Conservation (phyloP, 2,797 vertebrate genomes). For the Luscinia luscinia region DNA sequence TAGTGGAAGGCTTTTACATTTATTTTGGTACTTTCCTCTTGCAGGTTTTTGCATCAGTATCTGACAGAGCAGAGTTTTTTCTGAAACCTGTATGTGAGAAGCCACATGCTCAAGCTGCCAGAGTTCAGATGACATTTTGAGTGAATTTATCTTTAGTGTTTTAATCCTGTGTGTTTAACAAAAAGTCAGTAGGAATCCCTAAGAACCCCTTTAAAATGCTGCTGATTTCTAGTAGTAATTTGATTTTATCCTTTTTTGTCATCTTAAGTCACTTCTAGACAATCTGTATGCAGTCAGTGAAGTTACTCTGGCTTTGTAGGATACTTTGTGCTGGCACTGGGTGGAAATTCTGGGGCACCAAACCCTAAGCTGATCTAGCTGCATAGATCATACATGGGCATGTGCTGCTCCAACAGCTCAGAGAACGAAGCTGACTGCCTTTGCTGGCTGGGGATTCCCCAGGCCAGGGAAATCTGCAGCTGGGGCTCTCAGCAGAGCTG, state of each 20-base stretch:
- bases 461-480: background rate
- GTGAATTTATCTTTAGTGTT: background rate
- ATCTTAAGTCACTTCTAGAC: background rate
- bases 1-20: background rate
- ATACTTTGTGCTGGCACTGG: background rate
- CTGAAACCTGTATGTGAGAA: background rate
- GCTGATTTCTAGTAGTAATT: background rate
- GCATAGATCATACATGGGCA: too few relatives aligned
- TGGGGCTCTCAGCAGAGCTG: background rate
- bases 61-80: background rate
- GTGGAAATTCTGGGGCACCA: background rate
- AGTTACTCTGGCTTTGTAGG: background rate
- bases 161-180: background rate
- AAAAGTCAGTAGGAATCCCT: background rate
- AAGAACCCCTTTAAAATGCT: background rate
- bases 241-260: background rate
- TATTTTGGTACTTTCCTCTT: background rate
- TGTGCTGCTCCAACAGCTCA: background rate
- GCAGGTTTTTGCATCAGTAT: background rate
- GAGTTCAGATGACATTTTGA: background rate
- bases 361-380: background rate
- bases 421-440: rapidly evolving
- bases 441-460: constrained; percentile 25
- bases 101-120: background rate
- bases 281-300: background rate